Conservation (phyloP, 2,797 vertebrate genomes). For the Hephaestus fuliginosus region DNA sequence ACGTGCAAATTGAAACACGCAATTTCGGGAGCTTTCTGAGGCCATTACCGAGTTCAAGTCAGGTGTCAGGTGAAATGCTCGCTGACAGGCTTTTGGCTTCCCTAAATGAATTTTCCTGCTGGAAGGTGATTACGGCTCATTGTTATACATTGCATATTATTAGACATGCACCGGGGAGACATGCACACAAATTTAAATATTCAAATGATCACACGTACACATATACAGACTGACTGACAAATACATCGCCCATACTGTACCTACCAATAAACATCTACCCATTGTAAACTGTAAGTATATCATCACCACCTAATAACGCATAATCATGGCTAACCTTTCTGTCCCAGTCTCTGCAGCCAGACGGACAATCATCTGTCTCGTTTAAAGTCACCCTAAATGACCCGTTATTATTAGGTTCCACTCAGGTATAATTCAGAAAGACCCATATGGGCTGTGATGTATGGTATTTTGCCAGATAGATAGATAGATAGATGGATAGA, state of each 20-base stretch:
- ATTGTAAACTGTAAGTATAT: conserved; percentile 16
- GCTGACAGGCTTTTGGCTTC: conserved; percentile 56
- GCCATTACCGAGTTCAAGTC: conserved; percentile 45
- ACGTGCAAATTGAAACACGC: conserved; percentile 45
- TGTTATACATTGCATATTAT: conserved; percentile 50
- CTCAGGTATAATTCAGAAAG: conserved; percentile 15
- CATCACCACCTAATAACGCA: conserved; percentile 29
- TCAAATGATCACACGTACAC: background rate
- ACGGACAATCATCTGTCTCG: conserved; percentile 49
- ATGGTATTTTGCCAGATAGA: background rate
- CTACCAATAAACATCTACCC: conserved; percentile 3
- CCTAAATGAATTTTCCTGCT: conserved; percentile 56
- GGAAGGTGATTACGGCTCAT: conserved; percentile 60
- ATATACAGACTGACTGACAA: background rate
- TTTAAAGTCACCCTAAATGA: conserved; percentile 46
- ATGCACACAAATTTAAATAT: conserved; percentile 26
- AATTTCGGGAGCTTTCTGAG: conserved; percentile 47
- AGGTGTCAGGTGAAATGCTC: conserved; percentile 43
- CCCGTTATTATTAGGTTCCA: conserved; percentile 25
- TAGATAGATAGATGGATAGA: background rate
- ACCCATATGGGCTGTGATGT: conserved; percentile 1
- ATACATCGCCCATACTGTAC: background rate
- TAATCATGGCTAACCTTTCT: conserved; percentile 34
- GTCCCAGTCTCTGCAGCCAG: conserved; percentile 34
- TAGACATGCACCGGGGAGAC: conserved; percentile 45